These are phyloP conservation scores for Phoxinus dragarum DNA, from an alignment of 2,797 vertebrate genomes.

Conservation along the genomic window DNA sequence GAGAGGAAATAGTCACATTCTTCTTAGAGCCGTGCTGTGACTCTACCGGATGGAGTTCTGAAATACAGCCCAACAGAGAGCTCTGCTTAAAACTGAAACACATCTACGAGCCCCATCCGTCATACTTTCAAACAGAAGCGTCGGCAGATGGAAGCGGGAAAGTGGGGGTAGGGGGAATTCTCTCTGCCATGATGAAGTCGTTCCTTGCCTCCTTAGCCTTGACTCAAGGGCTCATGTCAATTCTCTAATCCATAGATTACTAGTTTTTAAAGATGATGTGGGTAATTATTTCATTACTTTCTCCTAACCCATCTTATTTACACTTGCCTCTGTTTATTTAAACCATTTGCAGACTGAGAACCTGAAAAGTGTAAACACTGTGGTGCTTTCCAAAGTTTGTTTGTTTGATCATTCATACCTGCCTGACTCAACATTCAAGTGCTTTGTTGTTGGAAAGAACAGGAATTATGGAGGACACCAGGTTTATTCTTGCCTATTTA, in stretches of 20 bases:
- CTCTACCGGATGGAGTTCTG: constrained; percentile 56
- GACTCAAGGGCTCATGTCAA: constrained; percentile 13
- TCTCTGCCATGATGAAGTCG: constrained; percentile 50
- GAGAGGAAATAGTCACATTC: constrained; percentile 47
- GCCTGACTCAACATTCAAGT: background rate
- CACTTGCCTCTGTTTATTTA: too few relatives aligned
- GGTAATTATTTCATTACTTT: background rate
- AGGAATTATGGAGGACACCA: background rate
- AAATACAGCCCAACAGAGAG: constrained; percentile 64
- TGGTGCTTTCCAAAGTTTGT: background rate
- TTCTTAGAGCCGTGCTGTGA: constrained; percentile 41
- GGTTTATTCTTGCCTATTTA: background rate
- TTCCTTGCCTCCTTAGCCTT: constrained; percentile 38
- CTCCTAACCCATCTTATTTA: background rate
- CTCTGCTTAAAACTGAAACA: constrained; percentile 56
- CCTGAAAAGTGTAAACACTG: background rate
- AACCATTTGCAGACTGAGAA: background rate
- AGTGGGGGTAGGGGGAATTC: constrained; percentile 34
- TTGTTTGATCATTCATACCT: background rate
- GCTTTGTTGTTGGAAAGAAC: background rate
- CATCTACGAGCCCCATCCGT: constrained; percentile 61
- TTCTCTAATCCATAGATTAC: background rate
- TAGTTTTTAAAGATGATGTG: background rate
- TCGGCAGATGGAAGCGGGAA: constrained; percentile 35
- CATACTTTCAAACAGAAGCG: constrained; percentile 61